Evolutionary conservation across 2,797 vertebrate genomes (phyloP), one percentile per base, ranked within the genome.

Genomic region (Xenopus petersii): DNA sequence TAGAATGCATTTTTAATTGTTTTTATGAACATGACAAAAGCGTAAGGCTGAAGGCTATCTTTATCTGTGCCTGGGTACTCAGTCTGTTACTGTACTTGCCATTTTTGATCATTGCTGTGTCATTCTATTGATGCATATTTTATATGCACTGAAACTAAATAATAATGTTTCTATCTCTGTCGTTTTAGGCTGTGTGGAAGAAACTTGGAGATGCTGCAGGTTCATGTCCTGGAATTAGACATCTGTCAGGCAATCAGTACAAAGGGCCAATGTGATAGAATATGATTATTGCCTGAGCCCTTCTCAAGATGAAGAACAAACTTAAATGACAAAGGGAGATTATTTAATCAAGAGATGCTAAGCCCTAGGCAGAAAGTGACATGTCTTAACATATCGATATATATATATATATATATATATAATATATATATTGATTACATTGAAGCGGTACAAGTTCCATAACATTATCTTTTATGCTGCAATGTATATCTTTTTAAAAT

Each of bases 191-290:
- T 91, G 91, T 92, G 83, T 92, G 91, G 92, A 86, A 87, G 90
- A 92, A 92, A 90, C 91, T 93, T 92, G 91, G 91, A 87, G 91
- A 93, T 92, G 92, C 91, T 92, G 91, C 91, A 86, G 91, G 90
- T 84, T 92, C 89, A 65, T 92, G 91, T 91, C 91, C 92, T 92
- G 91, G 91, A 86, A 93, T 92, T 92, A 92, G 92, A 81, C 91
- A 93, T 85, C 83, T 92, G 77, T 88, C 91, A 74, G 91, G 88
- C 83, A 92, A 86, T 80, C 92, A 92, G 78, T 93, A 92, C 64
- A 92, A 92, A 84, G 91, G 90, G 79, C 91, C 90, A 2, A 93
- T 92, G 90, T 93, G 74, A 82, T 69, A 74, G 79, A 73, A 78
- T 63, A 72, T 24, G 80, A 85, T 75, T 71, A 67, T 68, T 12